Evolutionary conservation across 2,888 invertebrate species (phyloP).

Genomic region (Eupithecia dodoneata): DNA sequence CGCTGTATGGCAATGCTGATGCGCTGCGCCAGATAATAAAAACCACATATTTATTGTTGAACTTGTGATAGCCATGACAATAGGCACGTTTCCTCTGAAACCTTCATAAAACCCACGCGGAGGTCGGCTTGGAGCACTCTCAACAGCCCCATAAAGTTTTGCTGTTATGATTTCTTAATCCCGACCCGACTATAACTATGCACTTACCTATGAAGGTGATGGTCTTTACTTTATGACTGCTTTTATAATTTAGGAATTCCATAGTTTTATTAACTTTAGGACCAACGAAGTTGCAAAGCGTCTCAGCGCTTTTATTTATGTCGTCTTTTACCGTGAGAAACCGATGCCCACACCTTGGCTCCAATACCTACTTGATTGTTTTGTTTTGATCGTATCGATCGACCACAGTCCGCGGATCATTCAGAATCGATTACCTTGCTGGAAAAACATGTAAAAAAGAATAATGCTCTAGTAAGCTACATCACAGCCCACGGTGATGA

Average conservation of each 20-base stretch:
- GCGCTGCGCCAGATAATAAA: too few species aligned
- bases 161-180: not conserved
- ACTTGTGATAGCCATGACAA: constrained; percentile 35
- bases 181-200: not conserved
- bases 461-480: constrained; percentile 71
- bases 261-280: not conserved
- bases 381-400: constrained; percentile 40
- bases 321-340: constrained; percentile 27
- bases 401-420: constrained; percentile 50
- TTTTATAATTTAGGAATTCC: not conserved
- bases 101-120: constrained; percentile 34
- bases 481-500: constrained; percentile 50
- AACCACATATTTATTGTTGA: constrained; percentile 19
- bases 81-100: constrained; percentile 35
- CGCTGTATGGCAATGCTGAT: too few species aligned
- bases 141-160: not conserved
- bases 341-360: constrained; percentile 28
- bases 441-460: constrained; percentile 48
- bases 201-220: not conserved
- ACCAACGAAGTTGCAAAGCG: not conserved
- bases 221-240: not conserved
- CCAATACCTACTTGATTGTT: constrained; percentile 40
- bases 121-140: constrained; percentile 22
- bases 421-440: constrained; percentile 58
- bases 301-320: not conserved